phyloP scores from a whole-genome alignment of 2,797 vertebrate genomes.

The Rhinatrema bivittatum region DNA sequence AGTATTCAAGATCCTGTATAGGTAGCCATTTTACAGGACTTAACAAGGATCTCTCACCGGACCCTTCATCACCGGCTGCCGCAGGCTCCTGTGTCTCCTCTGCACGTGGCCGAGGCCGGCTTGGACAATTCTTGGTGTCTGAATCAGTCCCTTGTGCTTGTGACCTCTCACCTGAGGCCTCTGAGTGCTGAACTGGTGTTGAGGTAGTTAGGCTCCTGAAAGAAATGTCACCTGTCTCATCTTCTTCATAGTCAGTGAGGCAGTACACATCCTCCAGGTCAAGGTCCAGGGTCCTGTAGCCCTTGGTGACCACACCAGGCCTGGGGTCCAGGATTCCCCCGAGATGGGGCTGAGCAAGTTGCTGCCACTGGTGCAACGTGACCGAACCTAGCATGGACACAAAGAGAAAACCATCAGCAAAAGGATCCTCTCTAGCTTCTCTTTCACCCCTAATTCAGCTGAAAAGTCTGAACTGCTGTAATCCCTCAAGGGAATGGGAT shows the following conservation, averaged over 20 bases:
- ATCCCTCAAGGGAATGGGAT: too few relatives aligned
- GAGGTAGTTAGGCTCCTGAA: slow-evolving; percentile 67
- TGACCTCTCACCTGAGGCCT: slow-evolving; percentile 81
- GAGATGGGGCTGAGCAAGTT: slow-evolving; percentile 91
- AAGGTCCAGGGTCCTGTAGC: slow-evolving; percentile 85
- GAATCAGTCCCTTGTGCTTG: slow-evolving; percentile 67
- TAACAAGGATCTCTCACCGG: slow-evolving; percentile 89
- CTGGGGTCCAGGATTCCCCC: slow-evolving; percentile 87
- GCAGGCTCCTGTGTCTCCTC: slow-evolving; percentile 71
- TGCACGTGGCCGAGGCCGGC: slow-evolving; percentile 60
- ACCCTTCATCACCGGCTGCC: slow-evolving; percentile 69
- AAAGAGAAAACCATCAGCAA: slow-evolving; percentile 14
- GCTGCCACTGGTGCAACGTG: slow-evolving; percentile 98
- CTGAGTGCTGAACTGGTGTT: slow-evolving; percentile 70
- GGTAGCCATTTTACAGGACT: slow-evolving; percentile 62
- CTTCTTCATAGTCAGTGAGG: slow-evolving; percentile 89
- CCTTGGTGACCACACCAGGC: slow-evolving; percentile 94
- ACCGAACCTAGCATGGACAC: slow-evolving; percentile 74
- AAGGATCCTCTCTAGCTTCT: too few relatives aligned
- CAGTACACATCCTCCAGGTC: slow-evolving; percentile 93
- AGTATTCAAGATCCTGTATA: slow-evolving; percentile 57
- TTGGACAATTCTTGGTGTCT: slow-evolving; percentile 48
- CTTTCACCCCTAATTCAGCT: too few relatives aligned
- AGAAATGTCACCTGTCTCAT: slow-evolving; percentile 80
- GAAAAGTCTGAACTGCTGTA: too few relatives aligned